Base-by-base conservation (phyloP, 2,888 invertebrate species). In the Andrena marginata region DNA sequence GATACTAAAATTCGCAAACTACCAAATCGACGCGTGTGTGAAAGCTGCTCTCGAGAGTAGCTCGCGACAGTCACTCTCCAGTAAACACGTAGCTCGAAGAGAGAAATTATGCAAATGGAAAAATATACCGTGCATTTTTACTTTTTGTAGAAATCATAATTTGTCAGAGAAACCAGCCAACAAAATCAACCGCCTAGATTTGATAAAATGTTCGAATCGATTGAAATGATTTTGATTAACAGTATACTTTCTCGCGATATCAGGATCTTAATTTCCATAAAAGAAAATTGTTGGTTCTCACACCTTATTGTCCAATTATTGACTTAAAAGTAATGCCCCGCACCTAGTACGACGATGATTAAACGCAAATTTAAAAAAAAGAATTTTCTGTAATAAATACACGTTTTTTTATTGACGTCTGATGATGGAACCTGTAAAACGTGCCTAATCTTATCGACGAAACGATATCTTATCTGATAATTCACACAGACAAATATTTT, bases 381-480 rank as follows among this genome's bases (percentile, higher is more conserved):
- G 2, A 26, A 20, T 51, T 65, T n/a, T 13, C 10, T n/a, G 26
- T 3, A 0, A 13, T 7, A 69, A 23, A 13, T 26, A 6, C 2
- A 26, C 4, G 29, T n/a, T 35, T 51, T 51, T 16, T 13, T 62
- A 62, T n/a, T 2, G 31, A 63, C 23, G 1, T 42, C 10, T 13
- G 13, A 33, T 33, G 10, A 35, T 2, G 7, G 42, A 42, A 56
- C 26, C 6, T 42, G 31, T 23, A 54, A 23, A 10, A 1, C 6
- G 7, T 2, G 0, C 16, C 10, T 51, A 31, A 48, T 72, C 63
- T 73, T 73, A 76, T 76, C 76, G 23, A 10, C 4, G 1, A 20
- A 60, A 42, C 10, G 1, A 54, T 73, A 73, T 54, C 54, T 63
- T 42, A 54, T 7, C 10, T 8, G 48, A 62, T 71, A 71, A 71